Conservation (phyloP, 30 jellyfish, hydroid and myxozoan species). For the Clytia hemisphaerica region DNA sequence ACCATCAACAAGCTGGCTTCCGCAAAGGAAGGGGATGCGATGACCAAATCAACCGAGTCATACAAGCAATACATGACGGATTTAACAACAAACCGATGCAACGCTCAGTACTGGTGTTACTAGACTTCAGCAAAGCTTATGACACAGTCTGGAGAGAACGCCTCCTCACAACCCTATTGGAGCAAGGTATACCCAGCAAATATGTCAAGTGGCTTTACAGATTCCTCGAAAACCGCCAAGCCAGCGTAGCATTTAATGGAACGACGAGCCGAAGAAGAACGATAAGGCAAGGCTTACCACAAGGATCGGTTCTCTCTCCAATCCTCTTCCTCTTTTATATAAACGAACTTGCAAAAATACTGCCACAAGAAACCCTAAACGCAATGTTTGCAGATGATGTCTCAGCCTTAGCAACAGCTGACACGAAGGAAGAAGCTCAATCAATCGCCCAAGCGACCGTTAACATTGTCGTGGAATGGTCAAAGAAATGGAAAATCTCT, state of each 20-base stretch:
- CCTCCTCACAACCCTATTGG: background rate
- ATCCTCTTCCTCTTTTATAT: background rate
- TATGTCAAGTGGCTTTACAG: background rate
- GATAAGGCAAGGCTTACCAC: background rate
- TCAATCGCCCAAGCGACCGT: no score
- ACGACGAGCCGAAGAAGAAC: background rate
- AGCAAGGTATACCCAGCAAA: background rate
- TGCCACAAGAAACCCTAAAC: background rate
- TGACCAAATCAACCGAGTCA: background rate
- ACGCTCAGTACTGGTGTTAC: background rate
- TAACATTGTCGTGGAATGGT: no score
- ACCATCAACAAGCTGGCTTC: conserved; percentile 7
- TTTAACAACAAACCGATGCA: background rate
- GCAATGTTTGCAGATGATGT: conserved; percentile 3
- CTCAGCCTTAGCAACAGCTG: no score
- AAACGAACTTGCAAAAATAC: background rate
- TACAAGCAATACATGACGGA: background rate
- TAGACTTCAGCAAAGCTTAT: no score
- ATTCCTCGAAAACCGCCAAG: background rate
- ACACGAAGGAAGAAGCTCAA: no score
- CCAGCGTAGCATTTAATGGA: background rate
- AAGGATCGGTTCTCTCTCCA: no score
- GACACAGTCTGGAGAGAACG: background rate
- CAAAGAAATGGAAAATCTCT: no score
- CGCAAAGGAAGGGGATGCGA: conserved; percentile 1